Evolutionary conservation across 2,888 invertebrate species (phyloP), one percentile per base, ranked within the genome.

Genomic region (Phaonia tiefii): DNA sequence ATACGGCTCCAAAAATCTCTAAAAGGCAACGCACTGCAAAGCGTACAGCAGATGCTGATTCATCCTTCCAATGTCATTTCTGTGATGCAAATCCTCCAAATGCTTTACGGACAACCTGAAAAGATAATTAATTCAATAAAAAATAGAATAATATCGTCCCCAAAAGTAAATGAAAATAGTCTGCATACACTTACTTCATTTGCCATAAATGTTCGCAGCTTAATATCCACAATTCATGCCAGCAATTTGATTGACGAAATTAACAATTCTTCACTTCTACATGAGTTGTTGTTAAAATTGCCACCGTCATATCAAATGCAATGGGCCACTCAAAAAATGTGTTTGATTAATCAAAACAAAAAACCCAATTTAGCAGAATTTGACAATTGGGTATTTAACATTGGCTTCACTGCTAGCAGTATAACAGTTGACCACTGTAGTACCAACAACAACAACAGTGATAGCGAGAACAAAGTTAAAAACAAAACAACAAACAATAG

Each of bases 241-340:
- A 71, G 58, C 46, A n/a, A 71, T 26, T 58, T 63, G n/a, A 20
- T 20, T 20, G 63, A 63, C 11, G 63, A 63, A 63, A 42, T 63
- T 8, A 63, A 63, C 22, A 63, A 56, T 26, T 56, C 56, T n/a
- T 56, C 56, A 26, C 26, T 56, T 56, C 13, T 56, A n/a, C n/a
- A 26, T 26, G 56, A 56, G 26, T 56, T 56, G 56, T 26, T n/a
- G 26, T 26, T 44, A 56, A 56, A 69, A 69, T 49, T 69, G 2
- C 69, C 69, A 51, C 8, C 69, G n/a, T 69, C 69, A 22, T 69
- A 69, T 20, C 69, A 69, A 69, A 71, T 71, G 71, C 58, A 71
- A 44, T 71, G 71, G 71, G 71, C 58, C 56, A 58, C 58, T 58
- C 22, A 69, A 31, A 69, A 69, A 69, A 2, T 39, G 20, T 17